Evolutionary conservation across 1,140 invertebrate species (phyloP), one percentile per base, ranked within the genome.

Genomic region (Callitettix versicolor): DNA sequence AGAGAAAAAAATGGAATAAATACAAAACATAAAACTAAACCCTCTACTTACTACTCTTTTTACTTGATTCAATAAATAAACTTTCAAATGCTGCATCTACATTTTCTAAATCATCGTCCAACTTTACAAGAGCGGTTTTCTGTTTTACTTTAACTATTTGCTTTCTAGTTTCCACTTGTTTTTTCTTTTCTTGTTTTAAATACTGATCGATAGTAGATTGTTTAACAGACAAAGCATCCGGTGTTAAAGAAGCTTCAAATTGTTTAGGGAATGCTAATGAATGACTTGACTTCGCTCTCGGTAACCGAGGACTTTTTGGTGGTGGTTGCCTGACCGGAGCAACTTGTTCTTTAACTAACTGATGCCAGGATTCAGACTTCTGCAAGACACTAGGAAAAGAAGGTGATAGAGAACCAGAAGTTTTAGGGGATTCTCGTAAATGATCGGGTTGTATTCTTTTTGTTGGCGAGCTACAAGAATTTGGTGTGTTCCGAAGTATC

Each of bases 301-400:
- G 43, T 48, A 63, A 53, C 50, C 59, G 59, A 12, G 43, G 55
- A 56, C 48, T 69, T 67, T 51, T 69, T 73, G 11, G 63, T 44
- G 58, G 34, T 60, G 67, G 5, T 64, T 63, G 59, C 58, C 61
- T 61, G 2, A 55, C 58, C 46, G 60, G 60, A 26, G 44, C 55
- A 56, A 58, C 62, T 46, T 72, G 69, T 12, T 69, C 68, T 30
- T 76, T 58, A 56, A 73, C 63, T 18, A 79, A 72, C 58, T 87
- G 83, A 63, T 87, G 82, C 85, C 86, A 88, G 0, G 86, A 88
- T 67, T 86, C 85, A 1, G 84, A 86, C 65, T 86, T 85, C 33
- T 79, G 82, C n/a, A 88, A 65, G 0, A 75, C 73, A 24, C 58
- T 60, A 7, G 58, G 58, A 21, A 60, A 60, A 68, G 69, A 17